phyloP scores from a whole-genome alignment of 2,113 vertebrate genomes.

The Thamnaconus septentrionalis region DNA sequence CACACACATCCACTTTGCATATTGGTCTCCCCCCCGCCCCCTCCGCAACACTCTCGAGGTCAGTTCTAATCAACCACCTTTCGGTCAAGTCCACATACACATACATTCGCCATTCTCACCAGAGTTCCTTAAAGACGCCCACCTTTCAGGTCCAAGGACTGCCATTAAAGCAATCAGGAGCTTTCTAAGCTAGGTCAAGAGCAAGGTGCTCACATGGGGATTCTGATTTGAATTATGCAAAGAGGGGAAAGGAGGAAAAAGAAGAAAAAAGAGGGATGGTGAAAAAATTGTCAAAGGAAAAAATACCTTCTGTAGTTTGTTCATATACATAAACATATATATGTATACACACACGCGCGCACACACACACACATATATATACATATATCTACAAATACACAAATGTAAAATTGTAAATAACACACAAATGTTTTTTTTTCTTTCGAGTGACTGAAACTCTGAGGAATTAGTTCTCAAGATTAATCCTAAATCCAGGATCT shows the following conservation, averaged over 20 bases:
- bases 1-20: slow-evolving; percentile 73
- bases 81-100: slow-evolving; percentile 18
- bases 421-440: slow-evolving; percentile 1
- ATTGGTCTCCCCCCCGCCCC: slow-evolving; percentile 69
- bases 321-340: no score
- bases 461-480: slow-evolving; percentile 65
- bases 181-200: slow-evolving; percentile 71
- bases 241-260: slow-evolving; percentile 28
- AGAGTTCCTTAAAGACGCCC: slow-evolving; percentile 65
- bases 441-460: slow-evolving; percentile 45
- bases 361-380: neutral
- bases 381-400: slow-evolving; percentile 16
- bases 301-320: slow-evolving; percentile 19
- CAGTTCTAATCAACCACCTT: slow-evolving; percentile 76
- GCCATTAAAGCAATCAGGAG: slow-evolving; percentile 80
- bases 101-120: slow-evolving; percentile 36
- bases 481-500: slow-evolving; percentile 50
- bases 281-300: no score
- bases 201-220: slow-evolving; percentile 68
- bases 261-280: slow-evolving; percentile 21
- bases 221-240: slow-evolving; percentile 72
- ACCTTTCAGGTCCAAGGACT: slow-evolving; percentile 70
- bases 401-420: slow-evolving; percentile 22
- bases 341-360: no score
- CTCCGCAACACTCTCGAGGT: slow-evolving; percentile 59